These are phyloP conservation scores for Yponomeuta cagnagella DNA, from an alignment of 2,888 invertebrate species.

Conservation along the genomic window DNA sequence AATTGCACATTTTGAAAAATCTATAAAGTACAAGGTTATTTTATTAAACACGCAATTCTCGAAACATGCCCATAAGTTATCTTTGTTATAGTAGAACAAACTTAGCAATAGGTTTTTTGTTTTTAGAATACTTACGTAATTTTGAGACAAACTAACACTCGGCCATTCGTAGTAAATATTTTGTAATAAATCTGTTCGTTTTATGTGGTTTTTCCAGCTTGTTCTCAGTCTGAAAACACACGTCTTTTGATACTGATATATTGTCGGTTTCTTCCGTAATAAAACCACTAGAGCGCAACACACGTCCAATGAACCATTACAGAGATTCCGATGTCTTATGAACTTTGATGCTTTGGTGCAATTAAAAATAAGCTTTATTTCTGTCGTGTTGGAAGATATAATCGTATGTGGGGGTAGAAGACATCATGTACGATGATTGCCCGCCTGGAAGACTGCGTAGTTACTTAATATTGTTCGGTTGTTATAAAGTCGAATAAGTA, in stretches of 20 bases:
- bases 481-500: background rate
- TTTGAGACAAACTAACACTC: too few relatives aligned
- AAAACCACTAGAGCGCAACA: constrained; percentile 10
- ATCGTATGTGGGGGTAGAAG: background rate
- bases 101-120: too few relatives aligned
- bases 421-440: background rate
- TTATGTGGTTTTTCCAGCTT: background rate
- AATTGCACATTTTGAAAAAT: too few relatives aligned
- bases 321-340: constrained; percentile 3
- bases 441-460: background rate
- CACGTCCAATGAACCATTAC: constrained; percentile 5
- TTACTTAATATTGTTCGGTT: background rate
- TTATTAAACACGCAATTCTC: too few relatives aligned
- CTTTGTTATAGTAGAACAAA: too few relatives aligned
- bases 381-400: background rate
- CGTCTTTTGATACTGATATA: background rate
- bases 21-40: too few relatives aligned
- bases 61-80: too few relatives aligned
- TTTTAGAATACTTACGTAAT: too few relatives aligned
- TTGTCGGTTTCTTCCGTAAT: background rate
- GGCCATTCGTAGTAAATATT: too few relatives aligned
- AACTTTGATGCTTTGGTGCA: background rate
- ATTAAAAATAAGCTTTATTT: background rate
- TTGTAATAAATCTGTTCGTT: background rate
- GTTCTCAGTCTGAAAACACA: background rate